Base-by-base conservation (phyloP, 2,888 invertebrate species). In the Limulus polyphemus region DNA sequence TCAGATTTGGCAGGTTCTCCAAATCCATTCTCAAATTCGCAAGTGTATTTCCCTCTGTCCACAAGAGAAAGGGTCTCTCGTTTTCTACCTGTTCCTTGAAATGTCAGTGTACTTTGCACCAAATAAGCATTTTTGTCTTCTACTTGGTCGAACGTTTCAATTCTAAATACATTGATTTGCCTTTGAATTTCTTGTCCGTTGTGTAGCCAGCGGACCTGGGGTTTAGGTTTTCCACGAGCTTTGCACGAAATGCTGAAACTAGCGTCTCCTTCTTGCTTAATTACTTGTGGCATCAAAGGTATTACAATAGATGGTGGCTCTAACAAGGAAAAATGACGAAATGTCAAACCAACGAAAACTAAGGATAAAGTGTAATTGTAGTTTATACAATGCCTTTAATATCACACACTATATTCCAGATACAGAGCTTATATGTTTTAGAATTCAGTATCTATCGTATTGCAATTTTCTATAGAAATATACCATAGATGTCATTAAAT, bases 21-120 rank as follows among this genome's bases (percentile, higher is more conserved):
- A 14, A 92, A 90, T 77, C 90, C 90, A 74, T 93, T 93, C 75
- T 88, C 86, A 74, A 91, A 91, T 56, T 86, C 82, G 74, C 93
- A 93, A 4, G 88, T 84, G 76, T 91, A 94, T 59, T 86, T 83
- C 56, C 93, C 93, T 58, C 91, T 82, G 75, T 93, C 93, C 52
- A 84, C 84, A 0, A 92, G 73, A 48, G 72, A 68, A 51, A 76
- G 68, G 47, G 73, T 70, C 32, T 69, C 68, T 16, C 64, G 59
- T 54, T 67, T 68, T 32, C 92, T 80, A 10, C 86, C 85, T 70
- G 84, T 85, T 14, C 92, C 91, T 59, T 81, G 81, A 76, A 92
- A 93, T 73, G 83, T 84, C 57, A 92, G 78, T 67, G 85, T 86
- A 72, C 89, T 90, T 73, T 90, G 87, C 0, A 92, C 87, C 58